Evolutionary conservation across 2,888 invertebrate species (phyloP).

Genomic region (Acronicta alni): DNA sequence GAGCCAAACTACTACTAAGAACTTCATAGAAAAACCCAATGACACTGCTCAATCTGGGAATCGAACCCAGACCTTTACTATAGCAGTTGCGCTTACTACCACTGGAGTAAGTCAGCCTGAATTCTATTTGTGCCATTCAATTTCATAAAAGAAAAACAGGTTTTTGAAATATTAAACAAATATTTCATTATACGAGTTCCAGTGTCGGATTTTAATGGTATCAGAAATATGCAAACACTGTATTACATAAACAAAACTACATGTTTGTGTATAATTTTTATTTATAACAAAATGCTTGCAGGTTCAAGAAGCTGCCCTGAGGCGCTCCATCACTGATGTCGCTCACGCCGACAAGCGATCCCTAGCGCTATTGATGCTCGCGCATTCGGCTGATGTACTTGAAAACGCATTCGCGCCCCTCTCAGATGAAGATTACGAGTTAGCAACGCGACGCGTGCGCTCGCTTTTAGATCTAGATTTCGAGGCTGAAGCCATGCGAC

Average conservation of each 20-base stretch:
- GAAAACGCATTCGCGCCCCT: constrained; percentile 99
- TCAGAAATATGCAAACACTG: constrained; percentile 30
- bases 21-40: constrained; percentile 6
- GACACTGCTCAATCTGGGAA: too few species aligned
- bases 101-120: too few species aligned
- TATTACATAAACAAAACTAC: constrained; percentile 23
- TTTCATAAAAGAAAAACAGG: constrained; percentile 36
- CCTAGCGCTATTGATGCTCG: constrained; percentile 97
- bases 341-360: constrained; percentile 99
- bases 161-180: constrained; percentile 32
- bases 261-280: background rate
- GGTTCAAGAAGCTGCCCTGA: constrained; percentile 99
- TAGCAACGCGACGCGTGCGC: constrained; percentile 99
- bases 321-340: constrained; percentile 99
- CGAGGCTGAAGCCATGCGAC: constrained; percentile 98
- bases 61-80: too few species aligned
- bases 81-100: too few species aligned
- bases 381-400: constrained; percentile 99
- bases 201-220: constrained; percentile 15
- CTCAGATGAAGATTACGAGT: constrained; percentile 98
- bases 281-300: constrained; percentile 66
- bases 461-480: constrained; percentile 98
- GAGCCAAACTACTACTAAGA: background rate
- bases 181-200: constrained; percentile 12
- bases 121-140: constrained; percentile 9